These are phyloP conservation scores for Cladopsammia gracilis DNA, from an alignment of 64 coral and sea anemone species.

Conservation along the genomic window DNA sequence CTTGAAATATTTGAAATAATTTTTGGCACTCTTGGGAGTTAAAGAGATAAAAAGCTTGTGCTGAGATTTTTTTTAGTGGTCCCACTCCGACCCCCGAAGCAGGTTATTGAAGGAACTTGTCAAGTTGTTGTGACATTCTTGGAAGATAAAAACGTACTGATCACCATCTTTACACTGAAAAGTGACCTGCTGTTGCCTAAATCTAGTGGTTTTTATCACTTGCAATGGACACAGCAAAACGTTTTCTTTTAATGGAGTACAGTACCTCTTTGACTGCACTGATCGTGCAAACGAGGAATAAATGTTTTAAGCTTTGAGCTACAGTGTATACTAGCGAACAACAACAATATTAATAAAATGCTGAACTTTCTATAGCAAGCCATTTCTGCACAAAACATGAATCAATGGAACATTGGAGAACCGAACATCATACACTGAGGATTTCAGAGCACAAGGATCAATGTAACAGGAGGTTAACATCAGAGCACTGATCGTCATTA, in stretches of 20 bases:
- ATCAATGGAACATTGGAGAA: conserved; percentile 10
- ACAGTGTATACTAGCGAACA: too few relatives aligned
- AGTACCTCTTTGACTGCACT: neutral
- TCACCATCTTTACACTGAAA: too few relatives aligned
- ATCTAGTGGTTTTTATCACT: neutral
- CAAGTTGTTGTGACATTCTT: too few relatives aligned
- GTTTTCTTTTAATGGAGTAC: conserved; percentile 30
- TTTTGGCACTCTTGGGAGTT: too few relatives aligned
- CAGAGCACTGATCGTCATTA: conserved; percentile 47
- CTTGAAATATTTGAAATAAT: too few relatives aligned
- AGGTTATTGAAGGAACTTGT: too few relatives aligned
- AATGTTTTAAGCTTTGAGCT: neutral
- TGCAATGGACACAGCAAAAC: conserved; percentile 53
- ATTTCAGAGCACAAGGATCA: conserved; percentile 27
- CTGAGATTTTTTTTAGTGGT: too few relatives aligned
- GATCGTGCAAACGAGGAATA: neutral
- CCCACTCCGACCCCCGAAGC: too few relatives aligned
- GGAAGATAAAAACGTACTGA: too few relatives aligned
- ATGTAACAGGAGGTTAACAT: conserved; percentile 3
- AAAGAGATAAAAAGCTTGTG: too few relatives aligned
- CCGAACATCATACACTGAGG: conserved; percentile 44
- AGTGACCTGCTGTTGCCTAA: neutral
- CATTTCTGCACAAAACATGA: conserved; percentile 28
- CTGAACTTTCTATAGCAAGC: neutral
- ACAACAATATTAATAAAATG: neutral